These are phyloP conservation scores for Cryptocheilus praepositus DNA, from an alignment of 2,888 invertebrate species.

Conservation along the genomic window DNA sequence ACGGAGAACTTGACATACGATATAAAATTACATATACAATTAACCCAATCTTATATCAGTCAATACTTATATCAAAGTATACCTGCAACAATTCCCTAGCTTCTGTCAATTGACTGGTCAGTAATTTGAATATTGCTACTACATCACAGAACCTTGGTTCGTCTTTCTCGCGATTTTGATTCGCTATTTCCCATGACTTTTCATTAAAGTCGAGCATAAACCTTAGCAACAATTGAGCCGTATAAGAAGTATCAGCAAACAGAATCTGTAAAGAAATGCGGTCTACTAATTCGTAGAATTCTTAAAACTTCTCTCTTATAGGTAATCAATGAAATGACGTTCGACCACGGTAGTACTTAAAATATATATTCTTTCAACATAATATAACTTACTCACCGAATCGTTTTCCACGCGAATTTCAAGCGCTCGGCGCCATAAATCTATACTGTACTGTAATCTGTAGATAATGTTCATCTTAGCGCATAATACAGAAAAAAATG, in stretches of 20 bases:
- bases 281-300: too few relatives aligned
- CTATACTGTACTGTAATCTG: conserved; percentile 87
- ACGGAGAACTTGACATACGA: too few relatives aligned
- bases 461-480: conserved; percentile 4
- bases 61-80: conserved; percentile 21
- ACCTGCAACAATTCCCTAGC: conserved; percentile 74
- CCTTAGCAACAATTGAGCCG: conserved; percentile 89
- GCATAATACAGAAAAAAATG: too few relatives aligned
- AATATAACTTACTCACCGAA: conserved; percentile 77
- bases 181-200: conserved; percentile 77
- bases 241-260: conserved; percentile 88
- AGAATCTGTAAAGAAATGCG: conserved; percentile 74
- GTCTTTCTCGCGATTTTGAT: conserved; percentile 75
- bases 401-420: conserved; percentile 87
- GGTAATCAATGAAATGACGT: too few relatives aligned
- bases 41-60: too few relatives aligned
- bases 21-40: too few relatives aligned
- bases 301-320: too few relatives aligned
- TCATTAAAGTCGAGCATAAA: conserved; percentile 86
- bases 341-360: too few relatives aligned
- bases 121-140: conserved; percentile 81
- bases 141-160: conserved; percentile 83
- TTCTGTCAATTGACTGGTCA: conserved; percentile 79
- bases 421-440: conserved; percentile 90
- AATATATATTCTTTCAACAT: too few relatives aligned